phyloP scores from a whole-genome alignment of 2,888 invertebrate genomes.

The Merodon equestris region DNA sequence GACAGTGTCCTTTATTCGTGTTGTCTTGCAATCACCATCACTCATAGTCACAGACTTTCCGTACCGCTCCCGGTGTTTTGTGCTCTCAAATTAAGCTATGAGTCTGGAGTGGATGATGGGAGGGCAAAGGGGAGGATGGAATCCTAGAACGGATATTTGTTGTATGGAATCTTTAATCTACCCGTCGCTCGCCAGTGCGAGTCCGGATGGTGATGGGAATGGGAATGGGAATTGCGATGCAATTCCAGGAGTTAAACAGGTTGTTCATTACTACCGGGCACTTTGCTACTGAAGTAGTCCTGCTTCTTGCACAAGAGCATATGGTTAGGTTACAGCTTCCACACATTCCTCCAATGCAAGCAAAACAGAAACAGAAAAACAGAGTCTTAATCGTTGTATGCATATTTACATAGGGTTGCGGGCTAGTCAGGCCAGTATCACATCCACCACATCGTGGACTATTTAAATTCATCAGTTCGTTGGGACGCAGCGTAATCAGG shows the following conservation, averaged over 20 bases:
- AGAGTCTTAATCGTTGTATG: constrained; percentile 61
- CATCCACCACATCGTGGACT: constrained; percentile 51
- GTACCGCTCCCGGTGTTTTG: constrained; percentile 25
- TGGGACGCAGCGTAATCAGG: constrained; percentile 14
- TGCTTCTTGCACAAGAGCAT: no score
- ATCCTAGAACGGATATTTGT: constrained; percentile 65
- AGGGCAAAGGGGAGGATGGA: neutral
- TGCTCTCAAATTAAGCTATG: constrained; percentile 66
- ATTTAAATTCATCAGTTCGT: constrained; percentile 64
- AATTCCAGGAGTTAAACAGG: constrained; percentile 50
- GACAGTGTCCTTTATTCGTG: constrained; percentile 66
- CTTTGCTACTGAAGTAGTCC: neutral
- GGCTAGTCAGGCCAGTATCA: constrained; percentile 35
- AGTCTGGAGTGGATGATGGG: constrained; percentile 71
- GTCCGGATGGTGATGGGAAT: constrained; percentile 16
- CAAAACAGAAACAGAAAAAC: constrained; percentile 11
- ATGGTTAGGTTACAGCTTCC: no score
- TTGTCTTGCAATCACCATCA: constrained; percentile 67
- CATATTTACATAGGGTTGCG: constrained; percentile 37
- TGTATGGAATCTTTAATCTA: constrained; percentile 57
- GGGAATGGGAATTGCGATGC: constrained; percentile 13
- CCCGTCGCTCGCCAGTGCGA: constrained; percentile 23
- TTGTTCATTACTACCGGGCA: constrained; percentile 46
- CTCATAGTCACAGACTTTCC: constrained; percentile 65
- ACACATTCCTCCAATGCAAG: neutral